phyloP scores from a whole-genome alignment of 2,888 invertebrate genomes.

The Prenolepis imparis region DNA sequence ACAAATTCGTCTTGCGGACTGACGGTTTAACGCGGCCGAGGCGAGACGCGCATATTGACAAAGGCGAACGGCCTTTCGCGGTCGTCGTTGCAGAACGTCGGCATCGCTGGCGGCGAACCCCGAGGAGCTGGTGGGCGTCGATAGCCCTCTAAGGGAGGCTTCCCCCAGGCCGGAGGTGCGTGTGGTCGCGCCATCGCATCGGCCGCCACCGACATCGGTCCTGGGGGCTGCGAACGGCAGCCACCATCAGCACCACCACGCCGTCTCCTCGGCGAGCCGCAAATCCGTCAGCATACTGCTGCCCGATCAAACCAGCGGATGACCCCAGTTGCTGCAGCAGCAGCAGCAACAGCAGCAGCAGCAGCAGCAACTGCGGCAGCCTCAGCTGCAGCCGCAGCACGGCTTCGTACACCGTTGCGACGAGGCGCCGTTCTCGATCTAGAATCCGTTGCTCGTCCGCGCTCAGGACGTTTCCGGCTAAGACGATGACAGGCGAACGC shows the following conservation, averaged over 20 bases:
- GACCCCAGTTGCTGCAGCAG: constrained; percentile 77
- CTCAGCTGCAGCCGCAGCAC: constrained; percentile 68
- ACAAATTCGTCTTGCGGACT: constrained; percentile 5
- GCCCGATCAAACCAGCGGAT: constrained; percentile 82
- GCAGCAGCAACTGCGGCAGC: constrained; percentile 27
- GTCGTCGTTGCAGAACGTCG: constrained; percentile 69
- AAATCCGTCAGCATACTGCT: constrained; percentile 85
- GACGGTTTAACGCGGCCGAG: not conserved
- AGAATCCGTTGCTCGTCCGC: constrained; percentile 28
- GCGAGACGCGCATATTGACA: constrained; percentile 16
- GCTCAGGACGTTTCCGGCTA: not conserved
- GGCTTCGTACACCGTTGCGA: constrained; percentile 83
- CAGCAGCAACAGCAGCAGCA: constrained; percentile 24
- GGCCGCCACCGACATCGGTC: constrained; percentile 72
- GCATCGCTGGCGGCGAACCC: constrained; percentile 63
- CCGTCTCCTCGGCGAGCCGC: constrained; percentile 74
- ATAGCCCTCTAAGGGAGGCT: constrained; percentile 76
- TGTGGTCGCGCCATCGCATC: constrained; percentile 82
- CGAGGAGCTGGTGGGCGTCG: constrained; percentile 76
- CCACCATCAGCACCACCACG: constrained; percentile 48
- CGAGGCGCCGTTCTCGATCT: constrained; percentile 77
- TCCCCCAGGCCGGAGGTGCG: constrained; percentile 83
- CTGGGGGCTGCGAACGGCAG: constrained; percentile 42
- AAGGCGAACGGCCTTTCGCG: constrained; percentile 3
- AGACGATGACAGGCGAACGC: not conserved